Percentiles rank a stretch among this genome's conserved stretches.
Conservation (phyloP, 2,113 vertebrate species). For the Nesospiza acunhae region DNA sequence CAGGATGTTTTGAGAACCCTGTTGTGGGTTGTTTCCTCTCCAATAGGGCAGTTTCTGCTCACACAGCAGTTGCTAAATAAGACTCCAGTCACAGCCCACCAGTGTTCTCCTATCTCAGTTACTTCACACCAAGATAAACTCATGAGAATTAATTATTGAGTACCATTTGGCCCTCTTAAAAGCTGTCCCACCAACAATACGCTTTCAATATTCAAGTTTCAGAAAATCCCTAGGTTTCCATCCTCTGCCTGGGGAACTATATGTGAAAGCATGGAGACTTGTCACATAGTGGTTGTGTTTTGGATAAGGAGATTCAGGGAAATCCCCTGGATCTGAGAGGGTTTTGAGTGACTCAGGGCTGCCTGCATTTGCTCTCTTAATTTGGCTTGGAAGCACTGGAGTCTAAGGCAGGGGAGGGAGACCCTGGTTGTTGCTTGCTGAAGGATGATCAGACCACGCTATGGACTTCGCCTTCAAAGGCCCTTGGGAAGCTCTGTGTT, state of each 20-base stretch:
- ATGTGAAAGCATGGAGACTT: slow-evolving; percentile 64
- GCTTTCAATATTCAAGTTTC: slow-evolving; percentile 56
- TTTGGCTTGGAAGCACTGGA: neutral
- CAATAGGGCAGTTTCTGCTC: neutral
- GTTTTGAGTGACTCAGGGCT: slow-evolving; percentile 18
- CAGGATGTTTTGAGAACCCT: neutral
- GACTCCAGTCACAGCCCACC: neutral
- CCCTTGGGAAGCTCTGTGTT: neutral
- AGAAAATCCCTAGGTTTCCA: slow-evolving; percentile 52
- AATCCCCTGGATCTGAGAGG: slow-evolving; percentile 72
- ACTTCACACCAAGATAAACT: neutral
- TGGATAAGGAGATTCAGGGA: slow-evolving; percentile 65
- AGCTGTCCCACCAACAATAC: neutral
- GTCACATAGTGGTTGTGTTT: slow-evolving; percentile 66
- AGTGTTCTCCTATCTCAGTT: neutral
- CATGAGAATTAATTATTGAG: neutral
- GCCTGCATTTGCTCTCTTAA: neutral
- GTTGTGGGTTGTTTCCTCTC: neutral
- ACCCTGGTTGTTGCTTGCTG: neutral
- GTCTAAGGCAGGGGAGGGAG: neutral
- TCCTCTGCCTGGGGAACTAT: slow-evolving; percentile 46
- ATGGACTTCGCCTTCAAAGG: neutral
- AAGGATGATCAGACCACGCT: neutral
- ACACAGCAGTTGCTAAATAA: neutral
- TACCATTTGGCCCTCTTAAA: neutral